A percentile compares a stretch with the other conserved stretches of the same genome.
Evolutionary conservation across 2,888 invertebrate genomes (phyloP).

Genomic region (Acanthosepion lycidas): DNA sequence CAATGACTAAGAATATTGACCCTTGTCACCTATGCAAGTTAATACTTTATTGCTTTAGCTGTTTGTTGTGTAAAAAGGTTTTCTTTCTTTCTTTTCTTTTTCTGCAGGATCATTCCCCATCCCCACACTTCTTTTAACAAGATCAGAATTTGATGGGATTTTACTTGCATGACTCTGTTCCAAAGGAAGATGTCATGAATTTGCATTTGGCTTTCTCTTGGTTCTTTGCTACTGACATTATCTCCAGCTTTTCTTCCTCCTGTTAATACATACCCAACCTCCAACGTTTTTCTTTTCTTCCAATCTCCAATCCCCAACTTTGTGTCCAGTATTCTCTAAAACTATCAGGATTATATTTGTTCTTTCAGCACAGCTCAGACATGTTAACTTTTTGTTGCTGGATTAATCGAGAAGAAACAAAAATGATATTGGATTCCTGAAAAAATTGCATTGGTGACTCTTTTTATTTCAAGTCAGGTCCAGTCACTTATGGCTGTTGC

Average conservation of each 20-base stretch:
- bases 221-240: not conserved
- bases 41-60: not conserved
- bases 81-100: not conserved
- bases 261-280: not conserved
- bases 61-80: not conserved
- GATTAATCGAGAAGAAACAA: not conserved
- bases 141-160: not conserved
- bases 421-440: not conserved
- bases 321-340: not conserved
- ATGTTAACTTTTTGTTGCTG: not conserved
- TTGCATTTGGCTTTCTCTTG: not conserved
- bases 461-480: not conserved
- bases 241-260: not conserved
- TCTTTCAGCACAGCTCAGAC: not conserved
- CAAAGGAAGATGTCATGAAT: not conserved
- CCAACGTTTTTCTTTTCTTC: not conserved
- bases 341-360: not conserved
- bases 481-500: not conserved
- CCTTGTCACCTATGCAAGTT: conserved; percentile 16
- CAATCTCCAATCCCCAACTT: not conserved
- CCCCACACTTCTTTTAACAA: not conserved
- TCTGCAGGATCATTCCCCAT: not conserved
- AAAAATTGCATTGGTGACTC: not conserved
- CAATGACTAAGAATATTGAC: not conserved
- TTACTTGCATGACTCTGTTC: not conserved